Evolutionary conservation across 2,113 vertebrate species (phyloP).

Genomic region (Xyrauchen texanus): DNA sequence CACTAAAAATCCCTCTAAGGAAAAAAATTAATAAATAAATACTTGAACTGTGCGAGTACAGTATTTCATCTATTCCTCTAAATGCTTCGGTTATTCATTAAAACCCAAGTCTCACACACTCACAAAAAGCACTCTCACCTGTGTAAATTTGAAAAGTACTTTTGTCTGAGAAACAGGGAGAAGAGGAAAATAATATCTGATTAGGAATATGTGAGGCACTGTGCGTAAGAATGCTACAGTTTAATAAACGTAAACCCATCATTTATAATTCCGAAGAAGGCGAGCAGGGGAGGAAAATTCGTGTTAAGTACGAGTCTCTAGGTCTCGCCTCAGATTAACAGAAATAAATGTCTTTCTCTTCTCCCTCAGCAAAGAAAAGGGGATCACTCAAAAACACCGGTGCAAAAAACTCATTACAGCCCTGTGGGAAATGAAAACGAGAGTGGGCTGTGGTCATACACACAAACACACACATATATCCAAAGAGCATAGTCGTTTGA

Average conservation of each 20-base stretch:
- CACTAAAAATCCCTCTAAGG: neutral
- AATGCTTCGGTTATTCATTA: neutral
- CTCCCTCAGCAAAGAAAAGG: conserved; percentile 14
- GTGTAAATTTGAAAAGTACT: conserved; percentile 7
- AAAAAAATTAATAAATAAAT: neutral
- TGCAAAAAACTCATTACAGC: conserved; percentile 44
- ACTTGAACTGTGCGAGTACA: neutral
- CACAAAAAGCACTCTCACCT: neutral
- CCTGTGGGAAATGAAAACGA: conserved; percentile 36
- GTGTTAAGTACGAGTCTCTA: conserved; percentile 10
- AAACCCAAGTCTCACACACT: neutral
- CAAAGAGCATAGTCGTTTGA: neutral
- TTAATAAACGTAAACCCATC: conserved; percentile 42
- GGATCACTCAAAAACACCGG: conserved; percentile 47
- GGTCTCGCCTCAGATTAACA: conserved; percentile 34
- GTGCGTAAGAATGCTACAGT: neutral
- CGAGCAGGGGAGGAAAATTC: conserved; percentile 18
- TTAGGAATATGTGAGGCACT: conserved; percentile 15
- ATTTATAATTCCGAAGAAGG: conserved; percentile 27
- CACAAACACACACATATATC: neutral
- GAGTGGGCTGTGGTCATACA: conserved; percentile 1
- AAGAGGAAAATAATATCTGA: conserved; percentile 4
- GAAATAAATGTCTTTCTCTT: conserved; percentile 43
- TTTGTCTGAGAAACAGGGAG: conserved; percentile 3
- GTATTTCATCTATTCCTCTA: neutral